Base-by-base conservation (phyloP, 2,113 vertebrate species). In the Elephas maximus region DNA sequence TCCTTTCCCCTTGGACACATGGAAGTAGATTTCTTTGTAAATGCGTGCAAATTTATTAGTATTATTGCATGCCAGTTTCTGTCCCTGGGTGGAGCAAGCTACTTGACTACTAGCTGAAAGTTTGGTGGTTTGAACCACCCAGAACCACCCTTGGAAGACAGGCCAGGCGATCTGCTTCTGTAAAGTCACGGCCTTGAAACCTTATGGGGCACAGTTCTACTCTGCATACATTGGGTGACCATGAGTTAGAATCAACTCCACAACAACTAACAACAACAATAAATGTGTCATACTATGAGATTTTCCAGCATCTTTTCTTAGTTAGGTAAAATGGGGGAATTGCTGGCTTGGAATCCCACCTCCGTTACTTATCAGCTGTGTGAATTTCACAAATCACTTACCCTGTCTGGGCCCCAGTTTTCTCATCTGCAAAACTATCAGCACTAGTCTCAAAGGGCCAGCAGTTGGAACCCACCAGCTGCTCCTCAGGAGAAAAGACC, bases 341-440 rank as follows among this genome's bases (percentile, higher is more conserved):
- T 83, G 3, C 63, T 90, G 30, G 6, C 23, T 24, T 93, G 28
- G 41, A 97, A 78, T 78, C 53, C 17, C 24, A 84, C 18, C 37
- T 88, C 23, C 0, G 17, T 26, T 69, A 44, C 67, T n/a, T 26
- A 77, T 11, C 37, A 87, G 33, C n/a, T 95, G 18, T 51, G 48
- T 26, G 48, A 18, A 8, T 94, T 96, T 84, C 80, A 93, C 51
- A 94, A 82, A n/a, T 80, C 60, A 73, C 18, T 79, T 67, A 84
- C 24, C 9, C 6, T 78, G 51, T 85, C 33, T 79, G 26, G 83
- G 33, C 37, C 76, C 81, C 21, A 30, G 37, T 85, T 96, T 92
- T 53, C 23, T 48, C 37, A 74, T 79, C 44, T 88, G 2, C 83
- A 84, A 71, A 94, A 83, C 53, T 48, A 24, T 44, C 53, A 69